These are phyloP conservation scores for Heterotilapia buettikoferi DNA, from an alignment of 2,113 vertebrate species.

Conservation along the genomic window DNA sequence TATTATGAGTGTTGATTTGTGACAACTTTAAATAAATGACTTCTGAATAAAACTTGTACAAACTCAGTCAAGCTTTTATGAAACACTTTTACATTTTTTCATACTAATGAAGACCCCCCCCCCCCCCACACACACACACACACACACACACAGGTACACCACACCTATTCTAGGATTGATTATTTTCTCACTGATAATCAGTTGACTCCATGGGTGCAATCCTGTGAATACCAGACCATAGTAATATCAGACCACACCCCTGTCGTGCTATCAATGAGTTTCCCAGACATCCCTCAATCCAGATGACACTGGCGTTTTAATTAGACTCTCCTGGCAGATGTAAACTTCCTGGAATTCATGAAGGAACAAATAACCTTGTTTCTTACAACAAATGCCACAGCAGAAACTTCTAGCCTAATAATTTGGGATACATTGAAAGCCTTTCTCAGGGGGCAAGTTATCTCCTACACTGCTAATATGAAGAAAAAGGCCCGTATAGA, in stretches of 20 bases:
- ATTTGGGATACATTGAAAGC: too few relatives aligned
- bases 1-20: not conserved
- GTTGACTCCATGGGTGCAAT: too few relatives aligned
- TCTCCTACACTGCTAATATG: rapidly evolving
- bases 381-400: rapidly evolving
- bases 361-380: too few relatives aligned
- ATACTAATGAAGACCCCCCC: not conserved
- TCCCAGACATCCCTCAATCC: rapidly evolving
- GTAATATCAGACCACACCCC: rapidly evolving
- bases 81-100: not conserved
- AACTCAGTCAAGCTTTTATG: not conserved
- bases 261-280: too few relatives aligned
- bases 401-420: rapidly evolving
- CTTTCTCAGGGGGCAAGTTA: too few relatives aligned
- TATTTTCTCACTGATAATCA: rapidly evolving
- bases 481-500: too few relatives aligned
- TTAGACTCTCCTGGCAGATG: too few relatives aligned
- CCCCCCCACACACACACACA: rapidly evolving
- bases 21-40: slow-evolving; percentile 27
- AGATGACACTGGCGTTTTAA: too few relatives aligned
- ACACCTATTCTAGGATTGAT: too few relatives aligned
- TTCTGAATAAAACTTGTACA: not conserved
- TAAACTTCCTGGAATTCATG: too few relatives aligned
- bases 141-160: not conserved
- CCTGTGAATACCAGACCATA: too few relatives aligned